Evolutionary conservation across 1,140 invertebrate genomes (phyloP), one percentile per base, ranked within the genome.

Genomic region (Drosophila lacteicornis): DNA sequence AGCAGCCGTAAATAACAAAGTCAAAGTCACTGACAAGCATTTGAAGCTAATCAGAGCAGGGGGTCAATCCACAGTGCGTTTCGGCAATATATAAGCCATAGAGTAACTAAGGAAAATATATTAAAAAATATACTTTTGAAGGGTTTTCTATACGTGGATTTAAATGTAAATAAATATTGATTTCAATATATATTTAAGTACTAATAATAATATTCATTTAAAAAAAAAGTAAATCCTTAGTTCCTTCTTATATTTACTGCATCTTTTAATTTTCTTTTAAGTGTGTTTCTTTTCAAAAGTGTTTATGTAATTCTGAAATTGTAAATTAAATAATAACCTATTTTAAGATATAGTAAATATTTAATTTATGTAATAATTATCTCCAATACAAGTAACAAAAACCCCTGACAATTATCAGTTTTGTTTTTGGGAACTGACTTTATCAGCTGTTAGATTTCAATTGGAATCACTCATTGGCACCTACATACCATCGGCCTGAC

Each of bases 401-500:
- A 33, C 2, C 4, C 1, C 17, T 17, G 19, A 19, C 17, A 55
- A 22, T 15, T 11, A 9, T 36, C 4, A 36, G 7, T 25, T 50
- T 9, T 27, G 6, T 25, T 13, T 40, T 50, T 22, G 0, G 1
- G n/a, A 45, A 53, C 19, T 25, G 13, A 43, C 30, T 17, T 38
- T 74, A 71, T 70, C 67, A 46, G 36, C 46, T 19, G 59, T 55
- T 59, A 71, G 68, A 61, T 78, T 40, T 50, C 30, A 50, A 13
- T 63, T 62, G 40, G 36, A 58, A 79, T 79, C 76, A 70, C 49
- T 77, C 42, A 73, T 36, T 51, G 69, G 15, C 56, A 82, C 62
- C 69, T 75, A 55, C 53, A 75, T 75, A 55, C 71, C 81, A 79
- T 62, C 62, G 25, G 74, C 50, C 76, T 83, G 67, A 73, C 73